Conservation (phyloP, 2,113 vertebrate genomes). For the Dunckerocampus dactyliophorus region DNA sequence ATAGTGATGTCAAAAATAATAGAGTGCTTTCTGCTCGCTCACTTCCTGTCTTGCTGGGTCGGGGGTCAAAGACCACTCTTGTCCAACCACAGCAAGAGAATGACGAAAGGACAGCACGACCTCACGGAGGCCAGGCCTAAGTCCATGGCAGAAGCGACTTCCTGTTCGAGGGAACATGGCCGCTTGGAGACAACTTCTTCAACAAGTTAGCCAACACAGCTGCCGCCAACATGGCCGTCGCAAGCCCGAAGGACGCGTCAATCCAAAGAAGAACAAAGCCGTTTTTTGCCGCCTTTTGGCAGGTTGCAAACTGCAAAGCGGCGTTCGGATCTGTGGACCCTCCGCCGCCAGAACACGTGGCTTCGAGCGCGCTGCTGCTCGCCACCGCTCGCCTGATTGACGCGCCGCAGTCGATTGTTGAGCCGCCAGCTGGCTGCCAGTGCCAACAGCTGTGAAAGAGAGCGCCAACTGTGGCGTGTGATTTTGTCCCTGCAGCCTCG, state of each 20-base stretch:
- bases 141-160: too few species aligned
- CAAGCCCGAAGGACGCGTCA: background rate
- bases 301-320: background rate
- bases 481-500: conserved; percentile 8
- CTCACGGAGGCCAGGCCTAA: too few species aligned
- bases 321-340: too few species aligned
- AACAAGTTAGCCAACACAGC: background rate
- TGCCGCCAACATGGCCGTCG: background rate
- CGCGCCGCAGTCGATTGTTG: conserved; percentile 42
- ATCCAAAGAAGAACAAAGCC: conserved; percentile 41
- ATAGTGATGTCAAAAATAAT: background rate
- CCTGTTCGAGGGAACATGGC: too few species aligned
- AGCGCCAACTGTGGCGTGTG: conserved; percentile 27
- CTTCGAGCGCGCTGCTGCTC: background rate
- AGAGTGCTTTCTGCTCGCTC: too few species aligned
- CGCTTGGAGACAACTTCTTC: too few species aligned
- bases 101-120: too few species aligned
- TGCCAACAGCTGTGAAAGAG: conserved; percentile 44
- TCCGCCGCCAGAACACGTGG: too few species aligned
- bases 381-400: conserved; percentile 35
- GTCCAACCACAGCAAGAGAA: too few species aligned
- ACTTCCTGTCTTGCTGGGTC: background rate
- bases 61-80: background rate
- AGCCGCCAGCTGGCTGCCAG: conserved; percentile 46
- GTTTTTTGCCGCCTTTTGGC: conserved; percentile 23